Conservation (phyloP, 2,888 invertebrate genomes). For the Heliconius ismenius region DNA sequence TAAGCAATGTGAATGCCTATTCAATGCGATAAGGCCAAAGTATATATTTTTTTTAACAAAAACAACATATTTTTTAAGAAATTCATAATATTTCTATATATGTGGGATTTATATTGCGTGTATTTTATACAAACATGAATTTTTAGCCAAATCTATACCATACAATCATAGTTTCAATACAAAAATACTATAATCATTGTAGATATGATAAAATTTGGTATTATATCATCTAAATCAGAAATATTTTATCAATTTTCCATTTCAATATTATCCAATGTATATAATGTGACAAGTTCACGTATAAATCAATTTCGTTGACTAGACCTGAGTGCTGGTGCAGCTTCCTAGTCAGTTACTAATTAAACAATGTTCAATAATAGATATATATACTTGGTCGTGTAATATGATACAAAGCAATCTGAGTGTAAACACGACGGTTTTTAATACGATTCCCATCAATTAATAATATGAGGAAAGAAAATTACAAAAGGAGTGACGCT, state of each 20-base stretch:
- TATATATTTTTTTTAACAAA: background rate
- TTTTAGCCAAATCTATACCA: background rate
- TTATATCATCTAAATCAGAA: background rate
- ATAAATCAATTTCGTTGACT: background rate
- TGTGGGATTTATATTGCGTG: background rate
- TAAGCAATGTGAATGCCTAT: background rate
- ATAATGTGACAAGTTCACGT: background rate
- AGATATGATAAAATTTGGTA: background rate
- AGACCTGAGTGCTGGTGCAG: background rate
- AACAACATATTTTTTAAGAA: background rate
- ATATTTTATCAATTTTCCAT: background rate
- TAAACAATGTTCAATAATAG: background rate
- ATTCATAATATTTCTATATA: background rate
- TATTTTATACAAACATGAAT: background rate
- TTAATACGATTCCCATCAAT: too few species aligned
- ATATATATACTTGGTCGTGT: background rate
- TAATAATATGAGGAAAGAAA: background rate
- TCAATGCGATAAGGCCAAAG: background rate
- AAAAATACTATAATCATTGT: background rate
- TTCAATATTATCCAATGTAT: background rate
- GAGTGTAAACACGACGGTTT: too few species aligned
- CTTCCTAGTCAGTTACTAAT: background rate
- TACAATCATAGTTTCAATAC: background rate
- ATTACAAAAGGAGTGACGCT: background rate
- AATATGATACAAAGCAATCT: background rate